phyloP scores from a whole-genome alignment of 23 tunicate species.

The Trididemnum miniatum region DNA sequence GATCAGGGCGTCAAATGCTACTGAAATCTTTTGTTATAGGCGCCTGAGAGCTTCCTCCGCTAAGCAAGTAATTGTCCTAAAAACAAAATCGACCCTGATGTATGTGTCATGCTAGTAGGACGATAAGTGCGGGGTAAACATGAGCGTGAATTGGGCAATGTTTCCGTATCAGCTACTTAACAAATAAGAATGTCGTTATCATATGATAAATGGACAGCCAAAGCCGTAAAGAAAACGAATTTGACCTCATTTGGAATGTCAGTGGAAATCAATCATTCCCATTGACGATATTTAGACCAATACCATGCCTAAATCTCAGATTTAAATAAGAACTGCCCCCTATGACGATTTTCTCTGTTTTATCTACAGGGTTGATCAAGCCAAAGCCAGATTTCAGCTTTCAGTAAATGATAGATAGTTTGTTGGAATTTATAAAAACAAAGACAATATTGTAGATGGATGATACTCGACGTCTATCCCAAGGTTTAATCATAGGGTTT shows the following conservation, averaged over 20 bases:
- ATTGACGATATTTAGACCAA: not conserved
- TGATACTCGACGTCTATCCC: too few relatives aligned
- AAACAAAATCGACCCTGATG: constrained; percentile 2
- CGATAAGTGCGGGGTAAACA: constrained; percentile 6
- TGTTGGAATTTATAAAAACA: too few relatives aligned
- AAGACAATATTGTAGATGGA: too few relatives aligned
- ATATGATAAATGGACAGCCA: not conserved
- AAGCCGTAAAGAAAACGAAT: constrained; percentile 7
- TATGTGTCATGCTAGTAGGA: not conserved
- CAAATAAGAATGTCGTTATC: constrained; percentile 21
- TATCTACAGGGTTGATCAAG: too few relatives aligned
- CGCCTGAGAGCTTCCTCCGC: constrained; percentile 6
- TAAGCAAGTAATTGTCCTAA: not conserved
- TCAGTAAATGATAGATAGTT: too few relatives aligned
- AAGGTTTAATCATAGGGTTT: too few relatives aligned
- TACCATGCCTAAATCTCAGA: too few relatives aligned
- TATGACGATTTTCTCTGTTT: too few relatives aligned
- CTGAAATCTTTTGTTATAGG: not conserved
- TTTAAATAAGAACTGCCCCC: too few relatives aligned
- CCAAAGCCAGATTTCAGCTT: too few relatives aligned
- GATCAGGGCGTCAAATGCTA: constrained; percentile 10
- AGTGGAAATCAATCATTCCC: not conserved
- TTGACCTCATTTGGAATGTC: not conserved
- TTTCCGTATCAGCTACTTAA: not conserved
- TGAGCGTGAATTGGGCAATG: constrained; percentile 7